Evolutionary conservation across 37 sponge, comb jelly and placozoan species (phyloP), one percentile per base, ranked within the genome.

Genomic region (Haliclona indistincta): DNA sequence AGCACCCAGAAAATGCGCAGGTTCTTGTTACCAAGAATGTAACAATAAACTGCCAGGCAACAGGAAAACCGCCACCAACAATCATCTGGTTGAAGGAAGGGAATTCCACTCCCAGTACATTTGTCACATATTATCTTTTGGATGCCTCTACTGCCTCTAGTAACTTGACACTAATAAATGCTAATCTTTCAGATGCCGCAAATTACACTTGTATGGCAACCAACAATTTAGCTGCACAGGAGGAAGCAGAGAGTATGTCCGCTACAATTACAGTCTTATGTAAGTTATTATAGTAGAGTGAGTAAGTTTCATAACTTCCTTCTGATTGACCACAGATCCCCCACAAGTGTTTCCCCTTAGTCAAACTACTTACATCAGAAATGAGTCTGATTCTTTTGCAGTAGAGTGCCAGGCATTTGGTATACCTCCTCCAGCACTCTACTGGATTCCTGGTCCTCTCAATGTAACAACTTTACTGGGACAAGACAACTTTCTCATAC

Each of bases 311-410:
- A n/a, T n/a, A n/a, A n/a, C n/a, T n/a, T n/a, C n/a, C n/a, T n/a
- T n/a, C n/a, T n/a, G n/a, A n/a, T n/a, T n/a, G n/a, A n/a, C n/a
- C n/a, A 7, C n/a, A 58, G 60, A 58, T 58, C 60, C 60, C 7
- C 60, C 60, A 58, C 26, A 58, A 58, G 60, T 58, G 6, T 58
- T 25, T 20, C 60, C 23, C 22, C 28, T 58, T 7, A n/a, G 26
- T n/a, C 60, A 58, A 20, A 6, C 26, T 58, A 11, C 22, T 25
- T 58, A 58, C 28, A 58, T 26, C 11, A 58, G 28, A 26, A 58
- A 58, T 58, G 60, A 58, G n/a, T 58, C 60, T n/a, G 60, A 58
- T 20, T n/a, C 26, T 6, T 58, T 58, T n/a, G n/a, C 28, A n/a
- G 6, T 58, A 25, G 60, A 58, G n/a, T 58, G 60, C 60, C 6